Evolutionary conservation across 2,797 vertebrate species (phyloP).

Genomic region (Oreortyx pictus): DNA sequence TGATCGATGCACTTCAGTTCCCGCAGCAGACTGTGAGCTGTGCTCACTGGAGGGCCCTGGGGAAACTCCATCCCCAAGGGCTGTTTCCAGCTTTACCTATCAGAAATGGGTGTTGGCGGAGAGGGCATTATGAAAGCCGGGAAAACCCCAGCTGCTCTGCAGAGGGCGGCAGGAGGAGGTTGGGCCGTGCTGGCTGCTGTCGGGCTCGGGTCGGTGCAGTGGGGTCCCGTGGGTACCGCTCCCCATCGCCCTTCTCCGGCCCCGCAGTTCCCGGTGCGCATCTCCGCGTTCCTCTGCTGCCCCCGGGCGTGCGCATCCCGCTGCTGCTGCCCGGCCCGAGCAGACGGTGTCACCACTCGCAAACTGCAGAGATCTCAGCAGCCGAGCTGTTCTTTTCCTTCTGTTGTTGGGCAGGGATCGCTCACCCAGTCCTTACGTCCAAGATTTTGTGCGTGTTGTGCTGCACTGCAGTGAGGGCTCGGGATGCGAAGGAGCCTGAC

Average conservation of each 20-base stretch:
- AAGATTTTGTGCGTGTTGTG: neutral
- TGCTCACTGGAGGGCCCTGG: neutral
- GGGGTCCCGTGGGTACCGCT: neutral
- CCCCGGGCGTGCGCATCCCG: neutral
- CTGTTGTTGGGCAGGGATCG: neutral
- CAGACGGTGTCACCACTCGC: neutral
- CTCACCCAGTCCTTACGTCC: neutral
- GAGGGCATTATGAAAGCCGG: neutral
- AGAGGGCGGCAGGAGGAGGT: neutral
- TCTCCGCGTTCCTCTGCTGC: neutral
- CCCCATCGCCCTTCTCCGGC: neutral
- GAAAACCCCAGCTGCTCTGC: neutral
- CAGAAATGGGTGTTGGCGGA: neutral
- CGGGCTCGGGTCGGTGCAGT: neutral
- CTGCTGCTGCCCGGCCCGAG: neutral
- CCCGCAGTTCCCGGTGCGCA: neutral
- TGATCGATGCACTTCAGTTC: neutral
- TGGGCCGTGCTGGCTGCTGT: neutral
- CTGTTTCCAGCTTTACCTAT: neutral
- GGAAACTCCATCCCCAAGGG: rapidly evolving
- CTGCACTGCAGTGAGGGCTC: neutral
- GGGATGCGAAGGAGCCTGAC: neutral
- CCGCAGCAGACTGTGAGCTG: neutral
- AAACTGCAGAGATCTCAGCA: neutral
- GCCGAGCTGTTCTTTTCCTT: neutral